phyloP scores from a whole-genome alignment of 2,797 vertebrate genomes.

The Tragelaphus eurycerus region DNA sequence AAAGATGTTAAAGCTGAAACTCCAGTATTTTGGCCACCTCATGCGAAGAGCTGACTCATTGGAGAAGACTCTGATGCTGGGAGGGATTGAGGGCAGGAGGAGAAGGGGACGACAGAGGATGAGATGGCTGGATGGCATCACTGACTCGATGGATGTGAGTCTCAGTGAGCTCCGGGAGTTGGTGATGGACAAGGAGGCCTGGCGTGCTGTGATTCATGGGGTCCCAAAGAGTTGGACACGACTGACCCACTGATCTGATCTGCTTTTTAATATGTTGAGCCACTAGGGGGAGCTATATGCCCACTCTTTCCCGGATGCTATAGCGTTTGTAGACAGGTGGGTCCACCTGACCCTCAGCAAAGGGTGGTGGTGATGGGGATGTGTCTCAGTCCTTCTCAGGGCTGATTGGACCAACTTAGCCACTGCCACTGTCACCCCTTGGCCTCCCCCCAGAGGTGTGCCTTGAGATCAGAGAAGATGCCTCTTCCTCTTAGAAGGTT shows the following conservation, averaged over 20 bases:
- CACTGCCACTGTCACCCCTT: background rate
- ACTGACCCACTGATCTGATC: background rate
- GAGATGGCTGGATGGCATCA: too few species aligned
- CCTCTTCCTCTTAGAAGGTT: background rate
- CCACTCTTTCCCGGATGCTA: background rate
- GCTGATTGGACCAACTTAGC: background rate
- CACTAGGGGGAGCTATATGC: slow-evolving; percentile 44
- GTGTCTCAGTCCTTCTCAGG: background rate
- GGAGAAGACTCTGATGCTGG: too few species aligned
- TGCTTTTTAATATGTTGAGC: background rate
- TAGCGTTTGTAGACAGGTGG: accelerated
- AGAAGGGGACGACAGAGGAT: too few species aligned
- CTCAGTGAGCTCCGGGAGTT: too few species aligned
- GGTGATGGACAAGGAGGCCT: too few species aligned
- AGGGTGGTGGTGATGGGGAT: background rate
- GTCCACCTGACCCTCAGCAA: background rate
- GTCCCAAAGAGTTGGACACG: too few species aligned
- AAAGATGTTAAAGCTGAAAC: too few species aligned
- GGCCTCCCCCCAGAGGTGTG: background rate
- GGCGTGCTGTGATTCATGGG: too few species aligned
- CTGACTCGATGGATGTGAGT: too few species aligned
- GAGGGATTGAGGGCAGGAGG: too few species aligned
- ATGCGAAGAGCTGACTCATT: too few species aligned
- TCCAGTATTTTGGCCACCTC: too few species aligned
- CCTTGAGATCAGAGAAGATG: background rate